Conservation (phyloP, 2,113 vertebrate species). For the Oenanthe melanoleuca region DNA sequence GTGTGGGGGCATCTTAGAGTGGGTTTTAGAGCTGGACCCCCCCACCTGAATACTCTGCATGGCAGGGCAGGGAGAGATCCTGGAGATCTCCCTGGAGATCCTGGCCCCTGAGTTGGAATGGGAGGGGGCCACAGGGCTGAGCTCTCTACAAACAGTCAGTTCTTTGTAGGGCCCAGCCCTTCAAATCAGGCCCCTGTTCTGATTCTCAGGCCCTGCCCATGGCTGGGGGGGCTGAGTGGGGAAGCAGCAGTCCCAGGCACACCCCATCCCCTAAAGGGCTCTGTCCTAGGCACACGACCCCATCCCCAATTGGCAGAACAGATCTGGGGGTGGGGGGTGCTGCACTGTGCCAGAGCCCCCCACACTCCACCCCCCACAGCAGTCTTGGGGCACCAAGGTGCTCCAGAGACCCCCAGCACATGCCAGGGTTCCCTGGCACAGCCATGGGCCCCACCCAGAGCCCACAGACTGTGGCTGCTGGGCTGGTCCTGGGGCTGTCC, state of each 20-base stretch:
- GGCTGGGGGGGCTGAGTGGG: too few species aligned
- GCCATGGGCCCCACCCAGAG: accelerated
- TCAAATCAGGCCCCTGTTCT: background rate
- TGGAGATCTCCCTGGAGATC: background rate
- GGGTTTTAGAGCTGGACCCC: background rate
- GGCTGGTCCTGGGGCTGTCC: background rate
- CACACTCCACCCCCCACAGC: too few species aligned
- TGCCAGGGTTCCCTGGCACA: background rate
- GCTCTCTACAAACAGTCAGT: background rate
- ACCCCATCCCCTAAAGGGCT: accelerated
- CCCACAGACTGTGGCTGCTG: background rate
- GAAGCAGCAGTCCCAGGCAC: background rate
- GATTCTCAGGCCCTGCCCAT: background rate
- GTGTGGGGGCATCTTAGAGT: background rate
- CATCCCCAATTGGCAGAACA: background rate
- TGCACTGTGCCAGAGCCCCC: background rate
- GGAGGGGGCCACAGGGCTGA: background rate
- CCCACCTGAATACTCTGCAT: accelerated
- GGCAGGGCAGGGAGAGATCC: background rate
- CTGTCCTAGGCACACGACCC: accelerated
- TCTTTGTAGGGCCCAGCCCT: background rate
- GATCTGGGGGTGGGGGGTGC: accelerated
- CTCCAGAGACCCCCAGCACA: background rate
- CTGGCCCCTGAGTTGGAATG: accelerated
- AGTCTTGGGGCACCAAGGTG: background rate